Evolutionary conservation across 2,113 vertebrate genomes (phyloP).

Genomic region (Aspiorhynchus laticeps): DNA sequence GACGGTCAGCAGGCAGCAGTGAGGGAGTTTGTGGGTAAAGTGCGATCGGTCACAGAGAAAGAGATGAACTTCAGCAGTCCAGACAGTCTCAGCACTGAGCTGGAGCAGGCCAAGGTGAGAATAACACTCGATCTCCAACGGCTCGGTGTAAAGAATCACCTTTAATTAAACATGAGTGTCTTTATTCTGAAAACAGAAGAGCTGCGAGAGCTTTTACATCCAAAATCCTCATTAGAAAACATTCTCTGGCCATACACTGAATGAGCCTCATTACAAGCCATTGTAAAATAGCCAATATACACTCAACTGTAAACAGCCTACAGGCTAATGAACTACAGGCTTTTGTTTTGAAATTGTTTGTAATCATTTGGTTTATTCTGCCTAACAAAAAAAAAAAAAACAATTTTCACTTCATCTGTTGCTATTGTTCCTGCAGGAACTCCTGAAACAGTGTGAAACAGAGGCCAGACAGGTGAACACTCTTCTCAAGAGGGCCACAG

Average conservation of each 20-base stretch:
- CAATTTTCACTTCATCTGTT: neutral
- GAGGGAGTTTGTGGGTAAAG: constrained; percentile 86
- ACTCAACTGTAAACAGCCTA: neutral
- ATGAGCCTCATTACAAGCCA: neutral
- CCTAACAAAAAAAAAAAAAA: neutral
- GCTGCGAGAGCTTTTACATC: neutral
- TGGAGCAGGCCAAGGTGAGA: constrained; percentile 88
- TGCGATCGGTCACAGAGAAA: constrained; percentile 83
- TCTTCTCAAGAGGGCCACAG: constrained; percentile 85
- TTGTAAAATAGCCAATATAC: neutral
- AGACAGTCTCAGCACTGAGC: constrained; percentile 87
- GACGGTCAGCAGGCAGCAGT: constrained; percentile 89
- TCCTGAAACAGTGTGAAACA: constrained; percentile 85
- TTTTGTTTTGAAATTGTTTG: neutral
- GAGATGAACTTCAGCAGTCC: constrained; percentile 92
- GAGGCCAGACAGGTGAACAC: constrained; percentile 84
- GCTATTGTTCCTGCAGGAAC: constrained; percentile 74
- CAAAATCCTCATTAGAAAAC: neutral
- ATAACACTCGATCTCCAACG: neutral
- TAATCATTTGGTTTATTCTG: neutral
- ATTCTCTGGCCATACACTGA: neutral
- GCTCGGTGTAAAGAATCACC: constrained; percentile 4
- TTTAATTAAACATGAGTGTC: constrained; percentile 20
- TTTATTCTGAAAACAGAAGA: neutral
- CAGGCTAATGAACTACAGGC: neutral